These are phyloP conservation scores for Cisticola juncidis DNA, from an alignment of 2,113 vertebrate genomes.

Conservation along the genomic window DNA sequence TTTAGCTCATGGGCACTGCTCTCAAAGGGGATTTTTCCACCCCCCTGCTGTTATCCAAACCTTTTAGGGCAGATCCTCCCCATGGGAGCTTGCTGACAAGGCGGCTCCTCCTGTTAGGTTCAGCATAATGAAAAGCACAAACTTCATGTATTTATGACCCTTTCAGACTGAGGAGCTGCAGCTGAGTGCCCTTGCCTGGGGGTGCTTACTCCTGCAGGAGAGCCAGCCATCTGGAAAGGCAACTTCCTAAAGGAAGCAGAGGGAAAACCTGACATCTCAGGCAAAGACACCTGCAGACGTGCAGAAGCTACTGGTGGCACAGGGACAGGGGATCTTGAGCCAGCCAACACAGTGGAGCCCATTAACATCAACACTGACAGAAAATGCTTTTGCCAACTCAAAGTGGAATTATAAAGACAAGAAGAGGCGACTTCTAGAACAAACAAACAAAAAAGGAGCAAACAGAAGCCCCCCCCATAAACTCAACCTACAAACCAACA, in stretches of 20 bases:
- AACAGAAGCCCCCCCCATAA: background rate
- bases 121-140: slow-evolving; percentile 36
- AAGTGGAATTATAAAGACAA: background rate
- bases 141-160: background rate
- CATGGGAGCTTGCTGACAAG: background rate
- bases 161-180: background rate
- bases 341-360: background rate
- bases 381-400: background rate
- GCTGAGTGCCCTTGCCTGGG: background rate
- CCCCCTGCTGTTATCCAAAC: background rate
- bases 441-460: background rate
- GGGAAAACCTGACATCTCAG: background rate
- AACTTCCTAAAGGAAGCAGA: background rate
- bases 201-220: background rate
- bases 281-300: background rate
- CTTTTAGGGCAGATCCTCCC: background rate
- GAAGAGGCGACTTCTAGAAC: background rate
- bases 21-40: background rate
- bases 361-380: background rate
- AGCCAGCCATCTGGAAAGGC: background rate
- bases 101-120: background rate
- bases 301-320: background rate
- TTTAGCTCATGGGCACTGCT: background rate
- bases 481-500: background rate
- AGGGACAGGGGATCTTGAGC: background rate